These are phyloP conservation scores for Calameuta pallipes DNA, from an alignment of 2,888 invertebrate species.

Conservation along the genomic window DNA sequence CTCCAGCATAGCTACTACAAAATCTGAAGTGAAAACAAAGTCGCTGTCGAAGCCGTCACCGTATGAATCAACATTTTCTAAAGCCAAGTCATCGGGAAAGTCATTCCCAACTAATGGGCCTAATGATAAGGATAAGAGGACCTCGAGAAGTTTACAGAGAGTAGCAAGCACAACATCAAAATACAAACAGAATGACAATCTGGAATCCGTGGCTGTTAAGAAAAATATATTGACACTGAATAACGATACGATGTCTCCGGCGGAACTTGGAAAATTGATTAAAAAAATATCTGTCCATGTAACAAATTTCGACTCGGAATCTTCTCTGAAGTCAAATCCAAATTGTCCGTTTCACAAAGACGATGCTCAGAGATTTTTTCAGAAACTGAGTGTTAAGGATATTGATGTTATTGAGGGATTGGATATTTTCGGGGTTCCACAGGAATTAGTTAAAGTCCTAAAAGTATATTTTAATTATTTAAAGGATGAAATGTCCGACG, in stretches of 20 bases:
- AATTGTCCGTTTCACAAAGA: conserved; percentile 46
- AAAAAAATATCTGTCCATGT: conserved; percentile 38
- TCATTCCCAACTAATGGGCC: background rate
- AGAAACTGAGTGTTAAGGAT: conserved; percentile 33
- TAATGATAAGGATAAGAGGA: too few species aligned
- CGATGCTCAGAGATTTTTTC: conserved; percentile 29
- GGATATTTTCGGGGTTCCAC: conserved; percentile 46
- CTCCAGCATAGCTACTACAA: too few species aligned
- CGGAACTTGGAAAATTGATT: conserved; percentile 47
- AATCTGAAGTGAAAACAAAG: too few species aligned
- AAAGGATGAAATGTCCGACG: conserved; percentile 13
- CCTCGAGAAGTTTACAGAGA: too few species aligned
- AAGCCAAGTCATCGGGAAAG: background rate
- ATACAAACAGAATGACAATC: background rate
- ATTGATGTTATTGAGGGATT: conserved; percentile 50
- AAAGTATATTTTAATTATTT: conserved; percentile 50
- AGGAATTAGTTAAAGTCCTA: conserved; percentile 44
- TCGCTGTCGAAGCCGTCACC: too few species aligned
- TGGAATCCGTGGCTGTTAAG: too few species aligned
- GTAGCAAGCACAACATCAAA: conserved; percentile 3
- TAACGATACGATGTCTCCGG: conserved; percentile 31
- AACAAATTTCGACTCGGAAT: conserved; percentile 8
- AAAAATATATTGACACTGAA: background rate
- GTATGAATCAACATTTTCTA: too few species aligned
- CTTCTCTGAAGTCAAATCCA: too few species aligned